Base-by-base conservation (phyloP, 2,888 invertebrate species). In the Mystacides longicornis region DNA sequence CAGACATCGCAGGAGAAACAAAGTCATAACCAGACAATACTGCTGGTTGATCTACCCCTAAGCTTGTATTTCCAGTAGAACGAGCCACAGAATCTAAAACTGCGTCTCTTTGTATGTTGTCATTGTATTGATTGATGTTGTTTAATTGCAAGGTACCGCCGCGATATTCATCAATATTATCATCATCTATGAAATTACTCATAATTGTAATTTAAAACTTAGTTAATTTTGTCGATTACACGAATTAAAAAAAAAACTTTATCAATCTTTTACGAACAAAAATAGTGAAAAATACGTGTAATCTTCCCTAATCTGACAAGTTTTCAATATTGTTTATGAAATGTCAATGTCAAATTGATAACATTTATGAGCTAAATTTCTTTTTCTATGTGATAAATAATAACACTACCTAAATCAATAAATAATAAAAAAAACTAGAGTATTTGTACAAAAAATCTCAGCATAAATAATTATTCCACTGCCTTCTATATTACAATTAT, bases 171-270 rank as follows among this genome's bases (percentile, higher is more conserved):
- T 68, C 68, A 70, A 69, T 64, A 47, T 67, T 62, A 62, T 81
- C 81, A 27, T 81, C 81, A 46, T 81, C 81, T 52, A 78, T 65
- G 60, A 76, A 65, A 62, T 77, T 74, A 62, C 71, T 68, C 77
- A 77, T 56, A 19, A 37, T 16, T n/a, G 16, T 7, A 37, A 37
- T 37, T n/a, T n/a, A n/a, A n/a, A n/a, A n/a, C n/a, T n/a, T n/a
- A n/a, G n/a, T n/a, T n/a, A n/a, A n/a, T n/a, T n/a, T n/a, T n/a
- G n/a, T n/a, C n/a, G n/a, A n/a, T n/a, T n/a, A n/a, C n/a, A n/a
- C n/a, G n/a, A n/a, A n/a, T n/a, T n/a, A n/a, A n/a, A n/a, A 37
- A 27, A 37, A n/a, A 37, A 37, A n/a, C 27, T 5, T 5, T 37
- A 37, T 37, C 37, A 37, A 3, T 7, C 14, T n/a, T n/a, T n/a